Base-by-base conservation (phyloP, 2,888 invertebrate genomes). In the Pristionchus mayeri region DNA sequence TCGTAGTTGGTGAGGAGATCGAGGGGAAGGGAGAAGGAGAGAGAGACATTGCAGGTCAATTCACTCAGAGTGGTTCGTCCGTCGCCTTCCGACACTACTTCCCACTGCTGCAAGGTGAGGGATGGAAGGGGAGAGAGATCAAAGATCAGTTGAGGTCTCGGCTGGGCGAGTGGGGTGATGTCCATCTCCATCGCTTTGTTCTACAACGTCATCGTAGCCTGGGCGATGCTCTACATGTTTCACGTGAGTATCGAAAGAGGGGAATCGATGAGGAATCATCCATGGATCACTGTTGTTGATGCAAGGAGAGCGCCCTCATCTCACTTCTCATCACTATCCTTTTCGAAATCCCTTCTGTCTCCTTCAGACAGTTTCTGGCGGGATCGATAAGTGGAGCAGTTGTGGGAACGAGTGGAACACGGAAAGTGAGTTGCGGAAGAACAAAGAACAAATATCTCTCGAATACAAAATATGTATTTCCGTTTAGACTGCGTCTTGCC, bases 121-220 rank as follows among this genome's bases (percentile, higher is more conserved):
- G 30, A 60, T 30, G 3, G 16, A 18, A 75, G 11, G 24, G 7
- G 3, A 24, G 2, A 79, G 37, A 52, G 30, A 30, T 37, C 34
- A 57, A 57, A 48, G 27, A 81, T 40, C 81, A 57, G 9, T 54
- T 21, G 18, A 24, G 91, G 97, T 92, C 96, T 97, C 90, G 98
- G 97, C 86, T 94, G 98, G 90, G 97, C 97, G 86, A 97, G 97
- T 93, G 97, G 97, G 88, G 95, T 97, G 93, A 96, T 97, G 93
- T 97, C 97, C 89, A 97, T 97, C 94, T 94, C 75, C n/a, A 87
- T 90, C 34, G 86, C 88, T 37, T 85, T 91, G 63, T 91, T 89
- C 86, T 91, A 90, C 88, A 90, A 89, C 81, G 86, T 90, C 52
- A 88, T 91, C 84, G 88, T 91, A 48, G 88, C 89, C 11, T 91